Conservation (phyloP, 2,113 vertebrate genomes). For the Hemibagrus wyckioides region DNA sequence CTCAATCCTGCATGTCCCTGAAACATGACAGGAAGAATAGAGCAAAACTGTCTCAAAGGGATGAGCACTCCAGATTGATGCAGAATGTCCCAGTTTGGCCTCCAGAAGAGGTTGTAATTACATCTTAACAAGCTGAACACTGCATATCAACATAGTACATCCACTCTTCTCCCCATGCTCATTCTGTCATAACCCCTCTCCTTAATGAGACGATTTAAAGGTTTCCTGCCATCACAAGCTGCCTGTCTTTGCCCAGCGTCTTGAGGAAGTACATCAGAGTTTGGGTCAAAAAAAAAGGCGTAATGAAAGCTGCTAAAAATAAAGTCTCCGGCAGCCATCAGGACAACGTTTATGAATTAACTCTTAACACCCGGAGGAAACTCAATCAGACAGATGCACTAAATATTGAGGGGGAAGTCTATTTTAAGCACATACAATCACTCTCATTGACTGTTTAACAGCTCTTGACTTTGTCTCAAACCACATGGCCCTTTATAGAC, state of each 20-base stretch:
- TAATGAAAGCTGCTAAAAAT: constrained; percentile 76
- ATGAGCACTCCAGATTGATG: constrained; percentile 9
- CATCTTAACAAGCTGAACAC: constrained; percentile 53
- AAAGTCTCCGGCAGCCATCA: constrained; percentile 58
- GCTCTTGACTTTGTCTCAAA: constrained; percentile 39
- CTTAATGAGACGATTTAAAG: constrained; percentile 75
- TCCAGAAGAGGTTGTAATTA: constrained; percentile 63
- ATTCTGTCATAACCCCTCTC: constrained; percentile 67
- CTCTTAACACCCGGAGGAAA: constrained; percentile 57
- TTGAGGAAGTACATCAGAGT: constrained; percentile 61
- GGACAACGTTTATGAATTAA: constrained; percentile 66
- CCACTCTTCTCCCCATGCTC: constrained; percentile 54
- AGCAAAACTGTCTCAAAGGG: constrained; percentile 24
- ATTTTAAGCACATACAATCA: constrained; percentile 42
- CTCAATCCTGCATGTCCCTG: constrained; percentile 11
- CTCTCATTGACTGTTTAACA: constrained; percentile 32
- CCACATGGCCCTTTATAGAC: not conserved
- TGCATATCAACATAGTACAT: constrained; percentile 56
- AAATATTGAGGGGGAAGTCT: constrained; percentile 25
- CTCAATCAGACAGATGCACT: constrained; percentile 41
- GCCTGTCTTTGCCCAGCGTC: constrained; percentile 59
- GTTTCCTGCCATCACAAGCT: constrained; percentile 68
- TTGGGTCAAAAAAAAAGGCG: constrained; percentile 53
- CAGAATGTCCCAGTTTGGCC: constrained; percentile 19
- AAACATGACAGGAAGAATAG: constrained; percentile 26